phyloP scores from a whole-genome alignment of 2,888 invertebrate species.

The Molanna angustata region DNA sequence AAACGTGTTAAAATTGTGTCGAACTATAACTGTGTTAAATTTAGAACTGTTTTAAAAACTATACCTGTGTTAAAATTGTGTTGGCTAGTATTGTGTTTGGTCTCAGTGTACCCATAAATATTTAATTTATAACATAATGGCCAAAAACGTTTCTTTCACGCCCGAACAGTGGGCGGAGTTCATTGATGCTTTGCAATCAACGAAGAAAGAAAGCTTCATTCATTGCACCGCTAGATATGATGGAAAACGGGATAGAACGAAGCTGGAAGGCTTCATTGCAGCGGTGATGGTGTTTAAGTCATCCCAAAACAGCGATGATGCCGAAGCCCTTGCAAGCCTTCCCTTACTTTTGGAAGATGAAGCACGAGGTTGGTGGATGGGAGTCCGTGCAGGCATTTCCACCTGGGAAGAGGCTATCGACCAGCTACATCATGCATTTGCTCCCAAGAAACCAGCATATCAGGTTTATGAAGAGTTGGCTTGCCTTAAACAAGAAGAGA shows the following conservation, averaged over 20 bases:
- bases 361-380: constrained; percentile 28
- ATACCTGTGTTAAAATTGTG: no score
- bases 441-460: constrained; percentile 28
- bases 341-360: constrained; percentile 24
- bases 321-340: constrained; percentile 27
- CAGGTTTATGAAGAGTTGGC: constrained; percentile 31
- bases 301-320: constrained; percentile 28
- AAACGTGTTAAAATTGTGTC: not conserved
- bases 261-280: constrained; percentile 30
- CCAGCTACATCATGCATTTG: constrained; percentile 25
- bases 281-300: constrained; percentile 25
- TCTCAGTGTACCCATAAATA: no score
- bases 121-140: no score
- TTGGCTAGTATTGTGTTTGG: no score
- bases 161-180: constrained; percentile 1
- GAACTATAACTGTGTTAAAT: not conserved
- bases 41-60: no score
- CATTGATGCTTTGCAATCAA: constrained; percentile 1
- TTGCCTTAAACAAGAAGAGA: constrained; percentile 17
- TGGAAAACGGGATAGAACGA: constrained; percentile 12
- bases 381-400: constrained; percentile 18
- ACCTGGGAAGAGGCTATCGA: constrained; percentile 27
- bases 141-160: constrained; percentile 1
- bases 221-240: constrained; percentile 8
- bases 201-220: constrained; percentile 7